These are phyloP conservation scores for Heteromurus nitidus DNA, from an alignment of 2,888 invertebrate species.

Conservation along the genomic window DNA sequence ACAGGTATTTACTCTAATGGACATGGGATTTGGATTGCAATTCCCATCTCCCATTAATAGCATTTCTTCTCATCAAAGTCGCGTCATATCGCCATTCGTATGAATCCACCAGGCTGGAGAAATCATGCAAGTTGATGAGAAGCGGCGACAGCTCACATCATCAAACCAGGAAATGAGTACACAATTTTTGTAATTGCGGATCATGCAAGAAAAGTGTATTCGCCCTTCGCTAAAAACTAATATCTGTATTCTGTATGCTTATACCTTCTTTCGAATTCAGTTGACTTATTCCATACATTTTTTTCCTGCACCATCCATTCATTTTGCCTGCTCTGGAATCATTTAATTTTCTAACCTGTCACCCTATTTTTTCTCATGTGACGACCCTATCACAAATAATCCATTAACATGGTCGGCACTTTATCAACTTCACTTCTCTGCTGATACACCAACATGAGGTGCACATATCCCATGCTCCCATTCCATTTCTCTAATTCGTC, in stretches of 20 bases:
- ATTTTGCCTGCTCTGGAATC: constrained; percentile 42
- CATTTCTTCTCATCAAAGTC: background rate
- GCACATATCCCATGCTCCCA: constrained; percentile 43
- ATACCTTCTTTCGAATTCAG: background rate
- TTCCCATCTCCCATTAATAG: constrained; percentile 32
- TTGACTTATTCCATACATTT: constrained; percentile 19
- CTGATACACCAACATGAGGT: background rate
- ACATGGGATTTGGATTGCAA: constrained; percentile 32
- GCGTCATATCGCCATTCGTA: background rate
- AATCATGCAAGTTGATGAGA: background rate
- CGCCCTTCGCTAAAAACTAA: background rate
- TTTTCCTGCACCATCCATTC: too few species aligned
- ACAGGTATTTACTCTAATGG: constrained; percentile 33
- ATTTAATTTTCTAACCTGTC: constrained; percentile 49
- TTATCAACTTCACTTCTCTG: constrained; percentile 16
- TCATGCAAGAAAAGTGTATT: constrained; percentile 15
- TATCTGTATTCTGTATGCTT: background rate
- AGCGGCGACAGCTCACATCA: constrained; percentile 6
- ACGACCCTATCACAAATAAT: constrained; percentile 26
- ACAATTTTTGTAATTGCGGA: constrained; percentile 17
- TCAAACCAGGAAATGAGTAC: constrained; percentile 49
- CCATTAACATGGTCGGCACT: constrained; percentile 28
- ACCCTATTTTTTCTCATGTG: constrained; percentile 39
- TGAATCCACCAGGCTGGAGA: background rate
- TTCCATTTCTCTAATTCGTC: constrained; percentile 46